A percentile compares a stretch with the other conserved stretches of the same genome.
Conservation (phyloP, 2,888 invertebrate species). For the Temnothorax unifasciatus region DNA sequence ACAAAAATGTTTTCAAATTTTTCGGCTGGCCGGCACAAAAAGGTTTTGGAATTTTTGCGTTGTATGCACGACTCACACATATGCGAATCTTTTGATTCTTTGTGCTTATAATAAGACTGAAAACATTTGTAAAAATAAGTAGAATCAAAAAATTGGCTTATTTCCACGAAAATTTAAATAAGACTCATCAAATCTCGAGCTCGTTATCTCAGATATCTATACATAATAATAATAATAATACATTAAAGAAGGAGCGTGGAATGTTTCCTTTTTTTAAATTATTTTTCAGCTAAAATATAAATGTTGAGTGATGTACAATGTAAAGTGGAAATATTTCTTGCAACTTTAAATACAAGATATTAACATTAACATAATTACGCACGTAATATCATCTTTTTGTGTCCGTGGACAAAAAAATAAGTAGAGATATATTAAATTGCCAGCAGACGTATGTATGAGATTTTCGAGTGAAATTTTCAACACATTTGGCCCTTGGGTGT, state of each 20-base stretch:
- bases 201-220: not conserved
- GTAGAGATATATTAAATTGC: not conserved
- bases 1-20: not conserved
- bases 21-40: not conserved
- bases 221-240: not conserved
- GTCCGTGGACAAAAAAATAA: not conserved
- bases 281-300: not conserved
- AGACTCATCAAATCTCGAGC: not conserved
- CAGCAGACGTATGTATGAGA: not conserved
- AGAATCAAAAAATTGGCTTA: not conserved
- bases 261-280: not conserved
- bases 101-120: not conserved
- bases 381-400: not conserved
- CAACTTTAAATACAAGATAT: not conserved
- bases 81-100: not conserved
- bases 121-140: not conserved
- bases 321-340: not conserved
- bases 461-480: not conserved
- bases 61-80: not conserved
- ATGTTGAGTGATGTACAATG: not conserved
- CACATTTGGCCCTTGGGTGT: not conserved
- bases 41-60: not conserved
- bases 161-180: not conserved
- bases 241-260: not conserved
- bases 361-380: not conserved